Conservation (phyloP, 2,113 vertebrate genomes). For the Cyanoliseus patagonus region DNA sequence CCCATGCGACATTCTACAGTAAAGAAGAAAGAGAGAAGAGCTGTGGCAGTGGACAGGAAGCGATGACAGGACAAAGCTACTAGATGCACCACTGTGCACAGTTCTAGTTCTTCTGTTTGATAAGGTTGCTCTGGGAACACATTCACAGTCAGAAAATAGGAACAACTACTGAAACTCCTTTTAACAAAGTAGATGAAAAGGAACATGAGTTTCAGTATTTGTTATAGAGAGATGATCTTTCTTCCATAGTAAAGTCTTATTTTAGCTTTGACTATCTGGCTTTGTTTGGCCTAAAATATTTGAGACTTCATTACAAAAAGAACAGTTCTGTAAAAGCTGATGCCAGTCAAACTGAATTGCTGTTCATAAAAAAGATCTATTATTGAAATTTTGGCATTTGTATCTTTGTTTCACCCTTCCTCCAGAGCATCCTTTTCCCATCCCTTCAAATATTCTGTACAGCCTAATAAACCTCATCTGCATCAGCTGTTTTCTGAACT, state of each 20-base stretch:
- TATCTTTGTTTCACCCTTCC: neutral
- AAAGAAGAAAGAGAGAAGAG: neutral
- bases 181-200: neutral
- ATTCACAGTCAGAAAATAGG: neutral
- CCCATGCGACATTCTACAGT: neutral
- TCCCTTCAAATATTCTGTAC: neutral
- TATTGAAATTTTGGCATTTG: neutral
- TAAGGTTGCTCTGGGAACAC: neutral
- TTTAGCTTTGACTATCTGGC: neutral
- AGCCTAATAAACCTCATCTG: neutral
- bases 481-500: neutral
- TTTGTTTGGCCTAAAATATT: neutral
- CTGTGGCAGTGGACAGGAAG: neutral
- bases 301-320: neutral
- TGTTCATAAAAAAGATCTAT: neutral
- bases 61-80: neutral
- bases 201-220: neutral
- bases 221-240: rapidly evolving
- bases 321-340: neutral
- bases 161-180: neutral
- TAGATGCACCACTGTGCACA: neutral
- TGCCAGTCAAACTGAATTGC: neutral
- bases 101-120: neutral
- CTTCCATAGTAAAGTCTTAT: neutral
- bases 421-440: neutral